A percentile compares a stretch with the other conserved stretches of the same genome.
These are phyloP conservation scores for Monochamus alternatus DNA, from an alignment of 2,888 invertebrate genomes.

Conservation along the genomic window DNA sequence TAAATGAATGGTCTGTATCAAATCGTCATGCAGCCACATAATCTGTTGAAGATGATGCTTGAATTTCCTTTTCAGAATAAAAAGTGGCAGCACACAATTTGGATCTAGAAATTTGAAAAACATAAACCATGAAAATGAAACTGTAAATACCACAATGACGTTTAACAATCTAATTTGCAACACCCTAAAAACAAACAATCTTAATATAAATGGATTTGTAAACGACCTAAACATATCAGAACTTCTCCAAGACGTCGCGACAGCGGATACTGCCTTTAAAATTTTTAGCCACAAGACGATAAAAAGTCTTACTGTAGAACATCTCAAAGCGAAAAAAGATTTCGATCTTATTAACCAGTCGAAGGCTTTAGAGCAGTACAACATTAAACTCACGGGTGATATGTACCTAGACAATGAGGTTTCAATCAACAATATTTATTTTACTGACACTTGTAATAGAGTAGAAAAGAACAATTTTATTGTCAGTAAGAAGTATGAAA, in stretches of 20 bases:
- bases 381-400: conserved; percentile 49
- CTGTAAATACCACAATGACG: conserved; percentile 53
- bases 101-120: conserved; percentile 56
- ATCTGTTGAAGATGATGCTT: not conserved
- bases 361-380: conserved; percentile 39
- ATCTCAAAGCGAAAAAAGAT: conserved; percentile 56
- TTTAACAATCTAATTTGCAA: conserved; percentile 51
- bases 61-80: conserved; percentile 49
- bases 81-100: conserved; percentile 52
- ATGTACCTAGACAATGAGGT: conserved; percentile 42
- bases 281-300: conserved; percentile 62
- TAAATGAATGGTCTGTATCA: no score
- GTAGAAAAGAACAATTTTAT: conserved; percentile 69
- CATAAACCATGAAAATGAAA: conserved; percentile 53
- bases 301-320: conserved; percentile 57
- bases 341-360: conserved; percentile 41
- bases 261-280: conserved; percentile 47
- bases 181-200: conserved; percentile 46
- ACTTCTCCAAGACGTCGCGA: conserved; percentile 64
- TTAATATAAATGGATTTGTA: conserved; percentile 56
- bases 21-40: no score
- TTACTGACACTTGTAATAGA: conserved; percentile 69
- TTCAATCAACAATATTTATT: conserved; percentile 67
- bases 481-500: conserved; percentile 67
- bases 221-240: conserved; percentile 61